Evolutionary conservation across 2,113 vertebrate species (phyloP).

Genomic region (Colaptes auratus): DNA sequence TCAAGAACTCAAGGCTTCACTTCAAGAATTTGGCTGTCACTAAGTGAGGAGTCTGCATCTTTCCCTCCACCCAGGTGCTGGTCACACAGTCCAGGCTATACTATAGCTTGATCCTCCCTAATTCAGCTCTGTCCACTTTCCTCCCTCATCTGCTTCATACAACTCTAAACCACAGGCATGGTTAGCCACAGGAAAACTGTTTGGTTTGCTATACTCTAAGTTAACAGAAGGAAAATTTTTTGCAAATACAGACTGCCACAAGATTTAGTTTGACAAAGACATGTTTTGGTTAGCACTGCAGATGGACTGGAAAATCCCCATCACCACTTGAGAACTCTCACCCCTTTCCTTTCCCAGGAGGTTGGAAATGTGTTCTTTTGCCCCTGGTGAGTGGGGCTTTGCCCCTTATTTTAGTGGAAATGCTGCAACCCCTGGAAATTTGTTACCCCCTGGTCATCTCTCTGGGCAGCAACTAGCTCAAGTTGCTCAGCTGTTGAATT

Average conservation of each 20-base stretch:
- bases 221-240: slow-evolving; percentile 1
- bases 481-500: background rate
- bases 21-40: background rate
- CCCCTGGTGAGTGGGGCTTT: background rate
- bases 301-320: background rate
- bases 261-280: background rate
- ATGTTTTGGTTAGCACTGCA: background rate
- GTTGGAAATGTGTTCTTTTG: background rate
- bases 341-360: background rate
- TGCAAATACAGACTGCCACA: background rate
- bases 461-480: background rate
- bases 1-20: background rate
- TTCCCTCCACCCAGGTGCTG: background rate
- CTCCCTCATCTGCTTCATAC: background rate
- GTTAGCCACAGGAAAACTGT: background rate
- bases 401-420: background rate
- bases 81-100: background rate
- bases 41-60: background rate
- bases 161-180: background rate
- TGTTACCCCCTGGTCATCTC: background rate
- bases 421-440: background rate
- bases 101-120: background rate
- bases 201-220: background rate
- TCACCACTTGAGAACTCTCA: background rate
- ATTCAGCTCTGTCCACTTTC: background rate